A percentile compares a stretch with the other conserved stretches of the same genome.
These are phyloP conservation scores for Arvicanthis niloticus DNA, from an alignment of 2,113 vertebrate species.

Conservation along the genomic window DNA sequence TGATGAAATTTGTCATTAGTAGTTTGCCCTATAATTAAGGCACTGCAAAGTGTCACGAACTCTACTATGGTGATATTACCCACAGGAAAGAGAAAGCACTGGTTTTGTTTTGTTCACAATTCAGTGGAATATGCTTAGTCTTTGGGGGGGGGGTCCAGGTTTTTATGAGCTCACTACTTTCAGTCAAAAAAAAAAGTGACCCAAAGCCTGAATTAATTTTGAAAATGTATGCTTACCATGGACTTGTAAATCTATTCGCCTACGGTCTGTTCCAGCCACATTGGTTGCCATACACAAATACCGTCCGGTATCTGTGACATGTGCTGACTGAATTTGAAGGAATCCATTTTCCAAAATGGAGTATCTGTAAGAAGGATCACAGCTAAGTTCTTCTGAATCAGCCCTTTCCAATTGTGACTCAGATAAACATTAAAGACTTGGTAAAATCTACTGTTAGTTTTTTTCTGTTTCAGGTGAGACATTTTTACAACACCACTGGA, in stretches of 20 bases:
- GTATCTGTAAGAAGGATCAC: constrained; percentile 87
- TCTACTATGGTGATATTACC: background rate
- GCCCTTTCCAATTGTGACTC: background rate
- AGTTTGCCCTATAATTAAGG: background rate
- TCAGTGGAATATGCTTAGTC: background rate
- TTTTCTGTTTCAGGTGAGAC: background rate
- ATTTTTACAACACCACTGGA: background rate
- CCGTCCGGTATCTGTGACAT: constrained; percentile 92
- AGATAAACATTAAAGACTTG: accelerated
- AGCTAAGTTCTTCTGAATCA: background rate
- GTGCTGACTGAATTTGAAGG: constrained; percentile 90
- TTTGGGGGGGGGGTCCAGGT: background rate
- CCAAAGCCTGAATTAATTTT: background rate
- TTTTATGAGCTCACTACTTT: background rate
- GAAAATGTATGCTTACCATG: constrained; percentile 87
- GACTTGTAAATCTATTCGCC: constrained; percentile 92
- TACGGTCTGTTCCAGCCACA: constrained; percentile 93
- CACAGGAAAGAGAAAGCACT: background rate
- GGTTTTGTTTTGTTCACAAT: background rate
- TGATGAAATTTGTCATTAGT: background rate
- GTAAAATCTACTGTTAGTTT: background rate
- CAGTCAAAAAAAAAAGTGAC: background rate
- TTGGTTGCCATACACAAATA: constrained; percentile 97
- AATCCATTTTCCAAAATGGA: constrained; percentile 91
- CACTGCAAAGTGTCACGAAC: background rate